Evolutionary conservation across 2,888 invertebrate genomes (phyloP).

Genomic region (Drosophila seclusa): DNA sequence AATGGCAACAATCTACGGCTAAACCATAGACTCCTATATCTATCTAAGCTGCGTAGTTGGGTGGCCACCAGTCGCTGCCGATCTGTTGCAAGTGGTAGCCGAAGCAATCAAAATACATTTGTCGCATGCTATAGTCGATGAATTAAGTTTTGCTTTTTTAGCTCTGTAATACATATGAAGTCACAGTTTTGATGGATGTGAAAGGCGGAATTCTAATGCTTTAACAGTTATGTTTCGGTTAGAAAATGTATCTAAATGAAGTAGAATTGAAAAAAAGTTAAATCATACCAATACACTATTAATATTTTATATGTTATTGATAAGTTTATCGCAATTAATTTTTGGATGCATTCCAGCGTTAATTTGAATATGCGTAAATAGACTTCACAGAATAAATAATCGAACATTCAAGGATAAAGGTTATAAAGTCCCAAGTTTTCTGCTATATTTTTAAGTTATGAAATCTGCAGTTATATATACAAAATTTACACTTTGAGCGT

Average conservation of each 20-base stretch:
- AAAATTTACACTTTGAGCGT: neutral
- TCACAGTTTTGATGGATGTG: constrained; percentile 43
- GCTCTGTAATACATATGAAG: constrained; percentile 54
- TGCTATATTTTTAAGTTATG: neutral
- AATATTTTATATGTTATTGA: neutral
- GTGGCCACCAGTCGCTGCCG: constrained; percentile 50
- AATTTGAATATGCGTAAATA: neutral
- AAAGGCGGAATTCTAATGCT: constrained; percentile 35
- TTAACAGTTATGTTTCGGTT: constrained; percentile 9
- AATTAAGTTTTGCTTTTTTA: constrained; percentile 32
- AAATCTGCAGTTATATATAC: neutral
- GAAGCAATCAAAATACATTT: constrained; percentile 69
- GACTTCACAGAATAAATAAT: neutral
- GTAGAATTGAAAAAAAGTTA: neutral
- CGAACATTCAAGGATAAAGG: neutral
- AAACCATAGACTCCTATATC: constrained; percentile 17
- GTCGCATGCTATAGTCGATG: constrained; percentile 45
- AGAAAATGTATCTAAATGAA: neutral
- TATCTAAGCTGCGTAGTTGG: constrained; percentile 56
- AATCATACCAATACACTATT: neutral
- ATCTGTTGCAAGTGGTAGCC: constrained; percentile 51
- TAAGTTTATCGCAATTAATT: neutral
- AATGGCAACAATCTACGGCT: constrained; percentile 34
- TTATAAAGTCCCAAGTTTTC: neutral
- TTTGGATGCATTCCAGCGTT: neutral